Percentiles rank a stretch among this genome's conserved stretches.
Evolutionary conservation across 2,797 vertebrate species (phyloP).

Genomic region (Thamnophis elegans): DNA sequence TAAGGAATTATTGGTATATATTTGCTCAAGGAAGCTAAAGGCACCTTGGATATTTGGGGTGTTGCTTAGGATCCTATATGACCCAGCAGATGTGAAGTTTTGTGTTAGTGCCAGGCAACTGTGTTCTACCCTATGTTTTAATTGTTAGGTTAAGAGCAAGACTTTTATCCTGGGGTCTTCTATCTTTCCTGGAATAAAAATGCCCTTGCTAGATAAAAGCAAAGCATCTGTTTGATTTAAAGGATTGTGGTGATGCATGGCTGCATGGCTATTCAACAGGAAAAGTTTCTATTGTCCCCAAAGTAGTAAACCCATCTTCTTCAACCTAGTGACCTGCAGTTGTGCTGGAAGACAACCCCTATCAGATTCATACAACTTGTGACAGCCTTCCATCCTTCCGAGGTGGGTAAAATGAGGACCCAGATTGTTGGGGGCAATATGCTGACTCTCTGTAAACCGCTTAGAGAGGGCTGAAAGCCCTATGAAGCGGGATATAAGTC

Average conservation of each 20-base stretch:
- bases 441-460: too few relatives aligned
- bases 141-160: neutral
- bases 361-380: neutral
- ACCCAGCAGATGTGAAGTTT: neutral
- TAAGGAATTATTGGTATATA: neutral
- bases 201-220: neutral
- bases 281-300: neutral
- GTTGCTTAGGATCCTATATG: neutral
- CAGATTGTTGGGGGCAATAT: too few relatives aligned
- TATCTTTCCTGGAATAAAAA: neutral
- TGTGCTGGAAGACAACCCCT: neutral
- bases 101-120: neutral
- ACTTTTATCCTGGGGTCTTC: neutral
- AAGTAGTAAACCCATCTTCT: neutral
- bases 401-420: too few relatives aligned
- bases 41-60: neutral
- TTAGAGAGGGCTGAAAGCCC: too few relatives aligned
- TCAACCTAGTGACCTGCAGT: neutral
- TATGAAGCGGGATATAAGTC: too few relatives aligned
- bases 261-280: neutral
- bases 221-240: neutral
- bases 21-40: neutral
- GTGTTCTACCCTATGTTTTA: neutral
- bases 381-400: too few relatives aligned
- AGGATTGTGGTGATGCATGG: neutral